Conservation (phyloP, 2,888 invertebrate species). For the Dicyrtoma fusca region DNA sequence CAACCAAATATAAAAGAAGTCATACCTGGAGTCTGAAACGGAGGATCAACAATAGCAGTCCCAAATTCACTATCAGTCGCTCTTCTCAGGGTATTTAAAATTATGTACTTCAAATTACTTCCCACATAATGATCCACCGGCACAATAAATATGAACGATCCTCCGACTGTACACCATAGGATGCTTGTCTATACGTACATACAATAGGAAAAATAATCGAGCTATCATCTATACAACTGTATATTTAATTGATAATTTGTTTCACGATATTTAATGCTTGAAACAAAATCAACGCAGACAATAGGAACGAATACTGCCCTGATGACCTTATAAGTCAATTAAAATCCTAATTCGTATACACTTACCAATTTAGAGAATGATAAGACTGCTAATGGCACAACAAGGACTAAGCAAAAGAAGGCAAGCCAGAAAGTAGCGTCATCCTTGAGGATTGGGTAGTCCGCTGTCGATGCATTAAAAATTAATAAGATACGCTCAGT, state of each 20-base stretch:
- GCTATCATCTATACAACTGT: too few species aligned
- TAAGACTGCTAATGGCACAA: constrained; percentile 63
- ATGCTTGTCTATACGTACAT: constrained; percentile 64
- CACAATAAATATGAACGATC: constrained; percentile 67
- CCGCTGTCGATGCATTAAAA: constrained; percentile 14
- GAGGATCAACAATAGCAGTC: constrained; percentile 66
- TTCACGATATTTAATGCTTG: too few species aligned
- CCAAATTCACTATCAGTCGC: constrained; percentile 67
- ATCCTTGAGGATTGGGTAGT: constrained; percentile 60
- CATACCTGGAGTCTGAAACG: constrained; percentile 63
- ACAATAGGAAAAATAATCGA: background rate
- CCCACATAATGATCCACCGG: constrained; percentile 70
- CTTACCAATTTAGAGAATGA: constrained; percentile 62
- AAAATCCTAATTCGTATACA: constrained; percentile 11
- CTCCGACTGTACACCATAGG: constrained; percentile 68
- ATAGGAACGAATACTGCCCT: too few species aligned
- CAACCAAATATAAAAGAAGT: too few species aligned
- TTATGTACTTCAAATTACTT: constrained; percentile 70
- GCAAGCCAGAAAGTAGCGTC: constrained; percentile 69
- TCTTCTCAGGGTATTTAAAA: constrained; percentile 70
- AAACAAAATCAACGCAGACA: too few species aligned
- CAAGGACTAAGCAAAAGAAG: constrained; percentile 64
- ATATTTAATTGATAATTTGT: too few species aligned
- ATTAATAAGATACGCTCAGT: background rate
- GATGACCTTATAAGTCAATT: background rate